These are phyloP conservation scores for Saccopteryx leptura DNA, from an alignment of 2,113 vertebrate species.

Conservation along the genomic window DNA sequence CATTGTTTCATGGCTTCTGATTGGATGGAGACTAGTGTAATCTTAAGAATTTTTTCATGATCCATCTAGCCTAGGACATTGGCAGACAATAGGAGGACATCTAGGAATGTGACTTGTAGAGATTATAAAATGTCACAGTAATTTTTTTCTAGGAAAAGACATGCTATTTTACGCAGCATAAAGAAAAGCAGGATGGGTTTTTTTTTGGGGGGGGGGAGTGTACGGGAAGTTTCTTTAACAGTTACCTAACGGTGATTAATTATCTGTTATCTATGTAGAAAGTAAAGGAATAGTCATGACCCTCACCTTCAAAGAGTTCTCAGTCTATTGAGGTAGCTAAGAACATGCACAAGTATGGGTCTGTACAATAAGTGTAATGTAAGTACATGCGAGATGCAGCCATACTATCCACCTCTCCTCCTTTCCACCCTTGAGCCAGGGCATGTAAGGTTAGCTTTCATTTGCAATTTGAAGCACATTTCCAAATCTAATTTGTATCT, in stretches of 20 bases:
- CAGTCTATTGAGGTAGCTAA: background rate
- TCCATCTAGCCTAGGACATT: background rate
- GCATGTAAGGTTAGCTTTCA: background rate
- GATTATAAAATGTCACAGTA: background rate
- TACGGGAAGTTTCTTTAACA: background rate
- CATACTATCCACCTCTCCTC: background rate
- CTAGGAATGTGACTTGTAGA: conserved; percentile 35
- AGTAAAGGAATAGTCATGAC: background rate
- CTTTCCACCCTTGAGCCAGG: background rate
- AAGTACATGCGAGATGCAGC: background rate
- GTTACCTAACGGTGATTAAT: background rate
- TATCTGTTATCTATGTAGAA: background rate
- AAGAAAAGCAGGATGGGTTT: background rate
- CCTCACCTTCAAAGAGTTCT: background rate
- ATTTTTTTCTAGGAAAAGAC: background rate
- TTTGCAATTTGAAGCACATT: background rate
- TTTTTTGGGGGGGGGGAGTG: no score
- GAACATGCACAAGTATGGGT: background rate
- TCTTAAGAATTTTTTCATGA: conserved; percentile 18
- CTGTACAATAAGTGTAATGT: background rate
- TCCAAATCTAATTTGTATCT: background rate
- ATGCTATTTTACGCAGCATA: background rate
- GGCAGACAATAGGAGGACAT: background rate
- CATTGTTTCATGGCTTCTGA: background rate
- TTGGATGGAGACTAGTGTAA: background rate